Base-by-base conservation (phyloP, 2,113 vertebrate species). In the Gymnocephalus cernua region DNA sequence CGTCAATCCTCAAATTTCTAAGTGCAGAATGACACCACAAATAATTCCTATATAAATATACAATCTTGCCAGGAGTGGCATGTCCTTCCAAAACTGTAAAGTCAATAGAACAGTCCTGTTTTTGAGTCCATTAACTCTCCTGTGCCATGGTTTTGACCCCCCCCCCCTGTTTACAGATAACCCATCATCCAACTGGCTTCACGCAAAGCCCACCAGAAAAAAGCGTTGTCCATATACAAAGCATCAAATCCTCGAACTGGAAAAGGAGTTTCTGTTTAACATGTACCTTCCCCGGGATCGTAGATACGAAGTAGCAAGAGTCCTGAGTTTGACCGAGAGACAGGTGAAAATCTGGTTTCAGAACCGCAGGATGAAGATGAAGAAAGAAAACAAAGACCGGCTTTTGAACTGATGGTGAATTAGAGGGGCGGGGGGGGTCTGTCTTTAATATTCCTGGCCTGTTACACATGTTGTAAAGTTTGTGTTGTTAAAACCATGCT, bases 271-370 rank as follows among this genome's bases (percentile, higher is more conserved):
- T 95, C 93, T 99, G 23, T 99, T 98, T 95, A 99, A 99, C 91
- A 99, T 99, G 98, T 99, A 99, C 92, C 98, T 99, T 79, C 98
- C 98, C 68, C 95, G 98, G 94, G 98, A 99, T 92, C 97, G 98
- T 70, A 97, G 98, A 92, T 99, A 99, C 69, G 98, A 99, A 85
- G 96, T 99, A 82, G 98, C 98, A 41, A 96, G 97, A 67, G 91
- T 97, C 54, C 97, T 99, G 83, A 99, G 96, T 94, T 94, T 99
- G 91, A 99, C 97, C 9, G 98, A 99, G 92, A 97, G 98, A 94
- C 98, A 99, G 96, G 97, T 99, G 89, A 99, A 99, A 96, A 99
- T 99, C 90, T 99, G 98, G 98, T 99, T 99, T 94, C 98, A 99
- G 93, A 99, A 99, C 92, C 96, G 98, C 91, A 97, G 98, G 92